These are phyloP conservation scores for Bettongia penicillata DNA, from an alignment of 2,113 vertebrate species.

Conservation along the genomic window DNA sequence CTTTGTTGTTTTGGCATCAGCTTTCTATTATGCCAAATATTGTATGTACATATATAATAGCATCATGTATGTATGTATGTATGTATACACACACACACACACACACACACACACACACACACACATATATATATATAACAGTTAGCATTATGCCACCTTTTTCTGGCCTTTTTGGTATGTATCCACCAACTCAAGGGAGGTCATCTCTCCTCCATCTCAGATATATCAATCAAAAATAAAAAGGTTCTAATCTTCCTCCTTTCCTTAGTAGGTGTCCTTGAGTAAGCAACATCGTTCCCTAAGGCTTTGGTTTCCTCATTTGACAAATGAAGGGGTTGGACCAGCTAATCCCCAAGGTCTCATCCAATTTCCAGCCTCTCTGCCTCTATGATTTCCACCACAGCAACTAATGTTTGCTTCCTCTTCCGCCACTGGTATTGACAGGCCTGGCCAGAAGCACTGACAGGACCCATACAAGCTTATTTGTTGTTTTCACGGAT, in stretches of 20 bases:
- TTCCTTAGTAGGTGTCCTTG: neutral
- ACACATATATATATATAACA: neutral
- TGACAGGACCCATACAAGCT: neutral
- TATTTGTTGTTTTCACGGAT: neutral
- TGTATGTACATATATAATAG: too few species aligned
- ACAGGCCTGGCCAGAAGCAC: neutral
- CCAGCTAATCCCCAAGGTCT: neutral
- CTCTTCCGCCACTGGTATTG: neutral
- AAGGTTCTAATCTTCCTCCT: neutral
- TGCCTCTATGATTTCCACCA: neutral
- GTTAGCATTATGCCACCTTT: too few species aligned
- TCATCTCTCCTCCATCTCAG: neutral
- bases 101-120: too few species aligned
- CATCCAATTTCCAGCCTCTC: neutral
- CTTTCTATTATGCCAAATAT: too few species aligned
- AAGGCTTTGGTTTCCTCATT: neutral
- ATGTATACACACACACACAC: too few species aligned
- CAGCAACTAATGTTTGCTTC: neutral
- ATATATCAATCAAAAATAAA: neutral
- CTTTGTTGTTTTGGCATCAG: too few species aligned
- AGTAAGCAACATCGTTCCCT: neutral
- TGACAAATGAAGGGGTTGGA: neutral
- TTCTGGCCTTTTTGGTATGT: neutral
- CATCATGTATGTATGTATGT: too few species aligned
- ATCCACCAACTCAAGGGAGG: neutral